Conservation (phyloP, 30 jellyfish, hydroid and myxozoan genomes). For the Aurelia coerulea region DNA sequence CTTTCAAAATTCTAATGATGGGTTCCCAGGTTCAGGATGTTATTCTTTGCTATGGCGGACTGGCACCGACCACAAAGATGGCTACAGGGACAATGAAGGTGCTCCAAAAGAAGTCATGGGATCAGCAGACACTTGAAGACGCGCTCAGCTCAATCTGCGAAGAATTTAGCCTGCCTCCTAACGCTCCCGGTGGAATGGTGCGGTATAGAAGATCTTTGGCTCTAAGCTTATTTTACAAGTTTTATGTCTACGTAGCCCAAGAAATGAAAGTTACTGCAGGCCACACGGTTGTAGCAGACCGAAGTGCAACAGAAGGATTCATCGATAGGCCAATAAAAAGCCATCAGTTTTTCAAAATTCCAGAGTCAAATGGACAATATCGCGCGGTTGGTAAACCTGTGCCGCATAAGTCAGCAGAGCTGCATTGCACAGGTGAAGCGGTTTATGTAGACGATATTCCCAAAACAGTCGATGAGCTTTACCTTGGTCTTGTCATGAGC, state of each 20-base stretch:
- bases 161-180: constrained; percentile 29
- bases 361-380: not conserved
- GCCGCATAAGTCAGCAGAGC: constrained; percentile 21
- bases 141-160: constrained; percentile 16
- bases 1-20: not conserved
- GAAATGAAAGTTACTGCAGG: not conserved
- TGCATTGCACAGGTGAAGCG: constrained; percentile 48
- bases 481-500: constrained; percentile 30
- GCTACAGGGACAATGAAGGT: constrained; percentile 17
- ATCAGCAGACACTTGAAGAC: not conserved
- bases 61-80: constrained; percentile 29
- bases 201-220: constrained; percentile 47
- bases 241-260: constrained; percentile 26
- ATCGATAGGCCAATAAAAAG: constrained; percentile 7
- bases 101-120: not conserved
- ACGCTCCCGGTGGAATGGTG: constrained; percentile 57
- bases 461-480: constrained; percentile 12
- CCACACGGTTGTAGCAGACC: not conserved
- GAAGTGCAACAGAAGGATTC: constrained; percentile 19
- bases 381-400: constrained; percentile 31
- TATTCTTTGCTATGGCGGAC: constrained; percentile 32
- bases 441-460: constrained; percentile 49
- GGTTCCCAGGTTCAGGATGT: not conserved
- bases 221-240: constrained; percentile 28
- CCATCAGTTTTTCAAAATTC: constrained; percentile 31